A percentile compares a stretch with the other conserved stretches of the same genome.
Conservation (phyloP, 2,888 invertebrate species). For the Lepeophtheirus nordmannii region DNA sequence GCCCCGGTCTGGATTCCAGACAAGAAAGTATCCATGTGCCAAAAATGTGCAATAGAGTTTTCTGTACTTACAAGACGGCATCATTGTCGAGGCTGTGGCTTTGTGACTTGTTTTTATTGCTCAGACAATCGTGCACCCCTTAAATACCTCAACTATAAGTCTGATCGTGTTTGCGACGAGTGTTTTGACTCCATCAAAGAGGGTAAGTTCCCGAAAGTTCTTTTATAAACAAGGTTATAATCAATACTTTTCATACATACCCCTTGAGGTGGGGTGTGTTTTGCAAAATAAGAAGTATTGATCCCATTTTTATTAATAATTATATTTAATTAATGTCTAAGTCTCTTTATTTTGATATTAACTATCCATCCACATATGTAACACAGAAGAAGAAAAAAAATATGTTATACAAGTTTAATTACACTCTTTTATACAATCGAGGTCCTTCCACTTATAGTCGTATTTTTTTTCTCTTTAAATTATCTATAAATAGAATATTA, state of each 20-base stretch:
- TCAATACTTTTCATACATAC: not conserved
- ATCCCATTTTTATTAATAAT: too few relatives aligned
- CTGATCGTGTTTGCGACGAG: not conserved
- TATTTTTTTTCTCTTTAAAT: too few relatives aligned
- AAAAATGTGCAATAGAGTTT: not conserved
- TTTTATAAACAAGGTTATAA: not conserved
- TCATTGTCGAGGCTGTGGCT: not conserved
- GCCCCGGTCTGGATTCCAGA: not conserved
- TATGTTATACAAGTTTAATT: too few relatives aligned
- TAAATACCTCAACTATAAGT: conserved; percentile 1
- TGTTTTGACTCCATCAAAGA: not conserved
- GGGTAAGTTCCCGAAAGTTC: not conserved
- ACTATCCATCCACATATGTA: too few relatives aligned
- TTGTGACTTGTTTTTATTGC: not conserved
- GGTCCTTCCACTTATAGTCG: too few relatives aligned
- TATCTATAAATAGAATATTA: not conserved
- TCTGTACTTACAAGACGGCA: not conserved
- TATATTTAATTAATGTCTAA: too few relatives aligned
- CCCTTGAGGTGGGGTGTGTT: too few relatives aligned
- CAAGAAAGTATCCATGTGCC: not conserved
- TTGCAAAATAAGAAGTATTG: too few relatives aligned
- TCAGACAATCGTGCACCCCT: conserved; percentile 5
- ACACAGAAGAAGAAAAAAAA: too few relatives aligned
- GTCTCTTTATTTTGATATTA: too few relatives aligned
- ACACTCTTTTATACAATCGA: too few relatives aligned